Percentiles rank a stretch among this genome's conserved stretches.
Conservation (phyloP, 2,797 vertebrate genomes). For the Diglossa cyanea region DNA sequence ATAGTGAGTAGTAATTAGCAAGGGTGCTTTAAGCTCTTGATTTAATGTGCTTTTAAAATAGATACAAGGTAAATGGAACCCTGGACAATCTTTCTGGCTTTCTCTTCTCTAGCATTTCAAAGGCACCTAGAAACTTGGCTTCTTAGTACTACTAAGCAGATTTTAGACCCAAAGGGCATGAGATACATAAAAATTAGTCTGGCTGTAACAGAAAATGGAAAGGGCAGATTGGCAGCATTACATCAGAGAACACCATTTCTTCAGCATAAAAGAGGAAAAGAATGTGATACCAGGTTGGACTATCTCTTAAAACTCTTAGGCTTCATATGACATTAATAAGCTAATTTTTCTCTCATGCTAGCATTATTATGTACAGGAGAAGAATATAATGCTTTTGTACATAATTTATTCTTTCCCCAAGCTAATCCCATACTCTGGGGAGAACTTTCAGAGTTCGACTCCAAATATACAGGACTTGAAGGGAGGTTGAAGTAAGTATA, state of each 20-base stretch:
- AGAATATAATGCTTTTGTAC: neutral
- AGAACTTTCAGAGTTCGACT: neutral
- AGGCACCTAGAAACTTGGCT: constrained; percentile 57
- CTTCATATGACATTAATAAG: neutral
- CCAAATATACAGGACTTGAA: neutral
- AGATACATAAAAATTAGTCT: constrained; percentile 41
- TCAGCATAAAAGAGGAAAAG: neutral
- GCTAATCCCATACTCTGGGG: neutral
- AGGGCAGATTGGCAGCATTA: constrained; percentile 25
- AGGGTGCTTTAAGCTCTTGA: constrained; percentile 24
- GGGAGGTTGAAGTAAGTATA: neutral
- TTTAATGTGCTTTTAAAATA: constrained; percentile 33
- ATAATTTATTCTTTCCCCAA: neutral
- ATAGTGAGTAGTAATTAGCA: constrained; percentile 9
- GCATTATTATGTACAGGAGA: neutral
- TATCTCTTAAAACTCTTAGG: constrained; percentile 8
- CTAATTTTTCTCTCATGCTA: neutral
- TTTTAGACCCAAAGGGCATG: constrained; percentile 52
- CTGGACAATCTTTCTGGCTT: constrained; percentile 27
- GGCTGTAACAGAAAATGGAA: constrained; percentile 12
- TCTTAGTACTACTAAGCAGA: constrained; percentile 43
- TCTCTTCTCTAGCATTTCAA: constrained; percentile 41
- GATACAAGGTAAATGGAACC: constrained; percentile 17
- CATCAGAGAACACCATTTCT: neutral
- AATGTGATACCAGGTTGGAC: neutral